These are phyloP conservation scores for Phalera bucephala DNA, from an alignment of 2,888 invertebrate species.

Conservation along the genomic window DNA sequence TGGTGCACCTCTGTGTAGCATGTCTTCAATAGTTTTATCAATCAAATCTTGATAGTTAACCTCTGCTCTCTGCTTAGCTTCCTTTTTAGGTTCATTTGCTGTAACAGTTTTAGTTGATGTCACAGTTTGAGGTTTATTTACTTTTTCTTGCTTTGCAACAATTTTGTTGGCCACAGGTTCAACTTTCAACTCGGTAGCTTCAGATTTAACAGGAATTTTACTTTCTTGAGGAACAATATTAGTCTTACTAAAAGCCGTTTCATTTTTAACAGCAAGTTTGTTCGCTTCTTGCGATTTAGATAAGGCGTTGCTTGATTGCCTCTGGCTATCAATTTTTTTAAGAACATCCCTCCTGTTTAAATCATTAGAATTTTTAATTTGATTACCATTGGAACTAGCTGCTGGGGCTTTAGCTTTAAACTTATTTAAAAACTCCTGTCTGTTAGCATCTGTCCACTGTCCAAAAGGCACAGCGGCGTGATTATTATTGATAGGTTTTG, in stretches of 20 bases:
- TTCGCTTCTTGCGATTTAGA: constrained; percentile 54
- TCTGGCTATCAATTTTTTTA: constrained; percentile 71
- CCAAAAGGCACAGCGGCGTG: constrained; percentile 71
- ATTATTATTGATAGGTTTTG: constrained; percentile 54
- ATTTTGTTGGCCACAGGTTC: constrained; percentile 21
- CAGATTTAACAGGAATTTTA: constrained; percentile 29
- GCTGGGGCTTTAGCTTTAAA: constrained; percentile 62
- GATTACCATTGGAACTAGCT: constrained; percentile 57
- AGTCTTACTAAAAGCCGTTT: constrained; percentile 58
- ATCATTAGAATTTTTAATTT: constrained; percentile 73
- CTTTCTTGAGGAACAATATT: constrained; percentile 30
- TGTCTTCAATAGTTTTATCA: constrained; percentile 72
- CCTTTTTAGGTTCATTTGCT: constrained; percentile 5
- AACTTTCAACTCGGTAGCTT: constrained; percentile 16
- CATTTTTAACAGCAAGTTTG: constrained; percentile 50
- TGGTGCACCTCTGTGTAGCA: constrained; percentile 55
- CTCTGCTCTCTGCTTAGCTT: constrained; percentile 43
- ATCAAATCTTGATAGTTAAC: constrained; percentile 68
- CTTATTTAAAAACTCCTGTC: constrained; percentile 71
- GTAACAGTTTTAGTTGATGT: neutral
- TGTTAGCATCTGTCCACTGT: constrained; percentile 74
- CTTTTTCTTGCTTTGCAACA: constrained; percentile 21
- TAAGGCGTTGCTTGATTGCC: constrained; percentile 54
- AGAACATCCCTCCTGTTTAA: constrained; percentile 72
- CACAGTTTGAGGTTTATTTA: constrained; percentile 1